Evolutionary conservation across 2,888 invertebrate genomes (phyloP).

Genomic region (Limnephilus marmoratus): DNA sequence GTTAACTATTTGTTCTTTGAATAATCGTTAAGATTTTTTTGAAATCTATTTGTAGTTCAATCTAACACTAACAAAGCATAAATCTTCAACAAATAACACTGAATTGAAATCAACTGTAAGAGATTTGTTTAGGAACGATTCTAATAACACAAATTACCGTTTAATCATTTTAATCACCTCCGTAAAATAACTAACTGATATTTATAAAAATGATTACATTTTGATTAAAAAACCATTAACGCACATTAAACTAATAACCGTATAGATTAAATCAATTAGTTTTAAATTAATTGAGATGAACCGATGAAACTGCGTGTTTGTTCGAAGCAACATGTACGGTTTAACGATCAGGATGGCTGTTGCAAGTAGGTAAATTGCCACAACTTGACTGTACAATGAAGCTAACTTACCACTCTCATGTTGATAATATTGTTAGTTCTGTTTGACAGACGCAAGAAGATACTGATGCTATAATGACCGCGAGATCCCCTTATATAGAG

Average conservation of each 20-base stretch:
- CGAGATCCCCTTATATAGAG: conserved; percentile 66
- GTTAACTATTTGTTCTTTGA: neutral
- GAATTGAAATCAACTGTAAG: neutral
- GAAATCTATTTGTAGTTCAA: neutral
- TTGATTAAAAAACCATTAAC: neutral
- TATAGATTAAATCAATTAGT: neutral
- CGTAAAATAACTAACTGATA: neutral
- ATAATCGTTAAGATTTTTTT: neutral
- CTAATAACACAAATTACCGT: neutral
- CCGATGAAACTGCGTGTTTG: neutral
- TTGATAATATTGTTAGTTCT: conserved; percentile 57
- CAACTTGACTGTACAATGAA: neutral
- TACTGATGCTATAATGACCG: conserved; percentile 65
- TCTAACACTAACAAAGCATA: no score
- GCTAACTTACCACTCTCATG: conserved; percentile 65
- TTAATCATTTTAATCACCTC: neutral
- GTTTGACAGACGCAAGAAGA: conserved; percentile 62
- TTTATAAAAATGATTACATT: neutral
- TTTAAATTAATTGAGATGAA: neutral
- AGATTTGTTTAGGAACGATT: neutral
- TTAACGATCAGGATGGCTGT: neutral
- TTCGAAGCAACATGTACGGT: neutral
- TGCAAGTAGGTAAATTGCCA: neutral
- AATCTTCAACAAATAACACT: neutral
- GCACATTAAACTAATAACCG: conserved; percentile 2